phyloP scores from a whole-genome alignment of 2,797 vertebrate genomes.

The Hipposideros larvatus region DNA sequence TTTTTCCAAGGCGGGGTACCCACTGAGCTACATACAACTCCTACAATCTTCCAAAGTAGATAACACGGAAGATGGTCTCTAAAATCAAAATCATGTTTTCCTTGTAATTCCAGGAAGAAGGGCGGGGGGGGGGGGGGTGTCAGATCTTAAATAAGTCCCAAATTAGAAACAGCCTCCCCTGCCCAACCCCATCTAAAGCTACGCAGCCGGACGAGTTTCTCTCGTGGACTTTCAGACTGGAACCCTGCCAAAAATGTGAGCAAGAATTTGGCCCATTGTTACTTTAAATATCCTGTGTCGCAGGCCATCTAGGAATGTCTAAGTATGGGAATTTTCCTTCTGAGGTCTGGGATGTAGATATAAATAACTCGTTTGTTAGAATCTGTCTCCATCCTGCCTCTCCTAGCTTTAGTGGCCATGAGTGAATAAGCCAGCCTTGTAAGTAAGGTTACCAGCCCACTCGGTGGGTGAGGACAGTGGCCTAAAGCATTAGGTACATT shows the following conservation, averaged over 20 bases:
- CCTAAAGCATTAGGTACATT: fast-evolving
- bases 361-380: constrained; percentile 83
- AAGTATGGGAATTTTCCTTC: constrained; percentile 85
- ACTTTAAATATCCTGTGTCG: constrained; percentile 85
- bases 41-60: constrained; percentile 55
- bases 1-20: constrained; percentile 3
- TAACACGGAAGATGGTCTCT: constrained; percentile 63
- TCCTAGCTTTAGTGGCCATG: constrained; percentile 51
- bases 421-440: constrained; percentile 59
- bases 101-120: constrained; percentile 81
- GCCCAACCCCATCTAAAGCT: background rate
- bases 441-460: constrained; percentile 10
- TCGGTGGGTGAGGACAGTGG: background rate
- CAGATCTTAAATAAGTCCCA: constrained; percentile 76
- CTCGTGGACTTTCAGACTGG: constrained; percentile 80
- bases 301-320: constrained; percentile 86
- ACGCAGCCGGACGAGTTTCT: constrained; percentile 66
- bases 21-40: constrained; percentile 1
- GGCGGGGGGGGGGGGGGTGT: background rate
- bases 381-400: constrained; percentile 80
- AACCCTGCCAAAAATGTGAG: constrained; percentile 81
- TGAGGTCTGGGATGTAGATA: constrained; percentile 78
- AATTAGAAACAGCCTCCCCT: constrained; percentile 79
- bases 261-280: constrained; percentile 85
- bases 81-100: constrained; percentile 80